Evolutionary conservation across 2,888 invertebrate species (phyloP).

Genomic region (Dromius quadrimaculatus): DNA sequence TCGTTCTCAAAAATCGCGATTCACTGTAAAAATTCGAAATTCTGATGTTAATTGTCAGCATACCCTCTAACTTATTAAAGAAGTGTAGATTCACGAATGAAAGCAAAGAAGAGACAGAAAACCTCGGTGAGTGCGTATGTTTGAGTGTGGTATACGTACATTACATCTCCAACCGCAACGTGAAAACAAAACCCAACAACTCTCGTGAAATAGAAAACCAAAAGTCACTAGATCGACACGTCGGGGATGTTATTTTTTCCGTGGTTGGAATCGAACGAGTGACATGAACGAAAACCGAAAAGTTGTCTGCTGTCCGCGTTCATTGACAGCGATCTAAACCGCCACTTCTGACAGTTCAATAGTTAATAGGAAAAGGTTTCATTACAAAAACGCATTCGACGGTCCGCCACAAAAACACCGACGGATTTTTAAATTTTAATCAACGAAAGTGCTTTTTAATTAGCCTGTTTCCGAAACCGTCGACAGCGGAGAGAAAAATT

Average conservation of each 20-base stretch:
- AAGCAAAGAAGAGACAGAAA: background rate
- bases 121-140: background rate
- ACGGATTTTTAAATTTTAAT: constrained; percentile 52
- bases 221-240: constrained; percentile 35
- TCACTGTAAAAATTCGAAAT: no score
- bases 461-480: constrained; percentile 36
- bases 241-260: constrained; percentile 9
- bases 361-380: constrained; percentile 50
- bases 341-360: constrained; percentile 51
- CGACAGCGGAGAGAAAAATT: constrained; percentile 31
- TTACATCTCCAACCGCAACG: constrained; percentile 13
- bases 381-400: constrained; percentile 49
- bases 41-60: background rate
- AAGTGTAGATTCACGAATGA: constrained; percentile 1
- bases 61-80: constrained; percentile 5
- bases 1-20: no score
- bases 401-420: constrained; percentile 44
- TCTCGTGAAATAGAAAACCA: constrained; percentile 25
- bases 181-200: constrained; percentile 17
- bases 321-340: constrained; percentile 48
- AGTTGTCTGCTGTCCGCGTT: constrained; percentile 40
- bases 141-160: background rate
- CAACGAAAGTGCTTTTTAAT: constrained; percentile 53
- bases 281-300: constrained; percentile 40
- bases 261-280: constrained; percentile 9